phyloP scores from a whole-genome alignment of 2,113 vertebrate genomes.

The Athene noctua region DNA sequence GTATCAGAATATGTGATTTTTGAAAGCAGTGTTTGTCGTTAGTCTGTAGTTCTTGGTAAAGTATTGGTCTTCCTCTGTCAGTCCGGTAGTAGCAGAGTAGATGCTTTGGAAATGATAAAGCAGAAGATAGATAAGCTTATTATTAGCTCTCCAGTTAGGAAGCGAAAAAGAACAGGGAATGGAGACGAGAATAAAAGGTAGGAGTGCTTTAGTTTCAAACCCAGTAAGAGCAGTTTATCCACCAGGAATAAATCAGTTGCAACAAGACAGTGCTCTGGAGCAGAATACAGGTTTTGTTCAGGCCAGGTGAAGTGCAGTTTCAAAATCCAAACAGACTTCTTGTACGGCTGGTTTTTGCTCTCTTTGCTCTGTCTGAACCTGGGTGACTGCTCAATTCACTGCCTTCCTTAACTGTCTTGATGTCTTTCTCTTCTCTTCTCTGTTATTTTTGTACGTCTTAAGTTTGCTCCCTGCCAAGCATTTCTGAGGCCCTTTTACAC shows the following conservation, averaged over 20 bases:
- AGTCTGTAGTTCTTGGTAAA: neutral
- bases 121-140: neutral
- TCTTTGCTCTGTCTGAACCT: neutral
- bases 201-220: neutral
- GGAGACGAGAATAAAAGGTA: neutral
- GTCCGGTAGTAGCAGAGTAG: neutral
- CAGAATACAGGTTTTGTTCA: neutral
- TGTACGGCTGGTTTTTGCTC: neutral
- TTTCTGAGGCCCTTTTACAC: neutral
- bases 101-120: neutral
- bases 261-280: neutral
- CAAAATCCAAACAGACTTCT: neutral
- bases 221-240: neutral
- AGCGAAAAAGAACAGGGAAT: neutral
- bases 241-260: neutral
- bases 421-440: neutral
- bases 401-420: neutral
- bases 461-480: neutral
- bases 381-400: neutral
- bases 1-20: neutral
- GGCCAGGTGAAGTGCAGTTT: neutral
- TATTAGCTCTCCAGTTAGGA: neutral
- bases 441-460: neutral
- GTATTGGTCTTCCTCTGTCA: neutral
- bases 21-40: neutral